phyloP scores from a whole-genome alignment of 1,140 invertebrate species.

The Lasaia peninsularis region DNA sequence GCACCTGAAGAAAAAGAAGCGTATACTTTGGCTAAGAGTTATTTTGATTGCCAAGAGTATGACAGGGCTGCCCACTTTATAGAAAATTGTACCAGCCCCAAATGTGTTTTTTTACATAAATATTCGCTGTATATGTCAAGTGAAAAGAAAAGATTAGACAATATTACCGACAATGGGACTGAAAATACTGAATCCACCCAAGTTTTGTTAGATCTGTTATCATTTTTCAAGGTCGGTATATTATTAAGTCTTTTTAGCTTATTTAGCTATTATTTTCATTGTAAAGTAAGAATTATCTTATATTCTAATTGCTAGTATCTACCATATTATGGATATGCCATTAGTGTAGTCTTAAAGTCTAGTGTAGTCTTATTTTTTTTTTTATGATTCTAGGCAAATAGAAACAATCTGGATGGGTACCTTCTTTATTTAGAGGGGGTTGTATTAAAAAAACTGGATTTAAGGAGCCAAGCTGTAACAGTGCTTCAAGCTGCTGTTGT shows the following conservation, averaged over 20 bases:
- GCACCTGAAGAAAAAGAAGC: constrained; percentile 81
- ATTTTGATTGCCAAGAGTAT: constrained; percentile 95
- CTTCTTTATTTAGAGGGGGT: constrained; percentile 94
- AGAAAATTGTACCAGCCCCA: constrained; percentile 82
- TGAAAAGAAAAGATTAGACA: constrained; percentile 92
- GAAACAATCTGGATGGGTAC: constrained; percentile 88
- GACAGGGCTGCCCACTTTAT: constrained; percentile 92
- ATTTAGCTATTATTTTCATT: constrained; percentile 40
- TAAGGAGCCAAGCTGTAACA: constrained; percentile 81
- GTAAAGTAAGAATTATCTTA: too few species aligned
- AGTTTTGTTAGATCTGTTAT: constrained; percentile 62
- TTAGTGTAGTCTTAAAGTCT: too few species aligned
- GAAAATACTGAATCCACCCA: constrained; percentile 66
- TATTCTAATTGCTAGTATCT: too few species aligned
- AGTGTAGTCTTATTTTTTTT: constrained; percentile 33
- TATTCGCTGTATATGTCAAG: constrained; percentile 93
- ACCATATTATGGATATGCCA: too few species aligned
- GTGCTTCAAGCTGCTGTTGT: constrained; percentile 88
- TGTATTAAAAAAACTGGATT: constrained; percentile 91
- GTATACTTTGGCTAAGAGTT: constrained; percentile 91
- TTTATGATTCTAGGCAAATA: constrained; percentile 76
- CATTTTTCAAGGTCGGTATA: constrained; percentile 62
- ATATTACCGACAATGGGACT: constrained; percentile 85
- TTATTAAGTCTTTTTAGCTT: neutral
- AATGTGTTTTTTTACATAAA: constrained; percentile 86